These are phyloP conservation scores for Bombylius discolor DNA, from an alignment of 2,888 invertebrate species.

Conservation along the genomic window DNA sequence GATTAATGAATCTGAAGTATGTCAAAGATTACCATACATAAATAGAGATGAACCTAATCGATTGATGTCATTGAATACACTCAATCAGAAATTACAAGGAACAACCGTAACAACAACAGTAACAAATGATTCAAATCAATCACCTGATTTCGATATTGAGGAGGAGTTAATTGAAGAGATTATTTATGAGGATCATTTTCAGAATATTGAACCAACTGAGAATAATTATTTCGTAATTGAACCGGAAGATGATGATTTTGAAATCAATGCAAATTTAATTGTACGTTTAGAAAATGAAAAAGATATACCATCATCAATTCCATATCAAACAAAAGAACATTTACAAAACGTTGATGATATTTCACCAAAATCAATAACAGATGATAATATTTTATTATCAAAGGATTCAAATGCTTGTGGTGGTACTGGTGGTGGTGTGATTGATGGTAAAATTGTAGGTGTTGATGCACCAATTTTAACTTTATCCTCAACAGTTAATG, in stretches of 20 bases:
- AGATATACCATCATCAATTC: background rate
- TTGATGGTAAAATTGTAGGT: too few species aligned
- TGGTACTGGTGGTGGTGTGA: too few species aligned
- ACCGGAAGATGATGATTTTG: constrained; percentile 23
- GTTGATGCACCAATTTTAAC: too few species aligned
- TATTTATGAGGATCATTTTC: constrained; percentile 30
- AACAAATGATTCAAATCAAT: background rate
- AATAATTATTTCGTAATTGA: constrained; percentile 35
- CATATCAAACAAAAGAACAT: too few species aligned
- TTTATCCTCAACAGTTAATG: background rate
- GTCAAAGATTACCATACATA: background rate
- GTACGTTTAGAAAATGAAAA: too few species aligned
- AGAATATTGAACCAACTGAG: constrained; percentile 1
- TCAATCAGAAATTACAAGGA: background rate
- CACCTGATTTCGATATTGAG: constrained; percentile 26
- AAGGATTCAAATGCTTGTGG: too few species aligned
- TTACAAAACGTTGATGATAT: constrained; percentile 6
- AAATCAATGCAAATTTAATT: background rate
- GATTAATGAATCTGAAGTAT: background rate
- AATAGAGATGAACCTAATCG: background rate
- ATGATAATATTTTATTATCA: constrained; percentile 8
- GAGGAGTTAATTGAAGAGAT: constrained; percentile 35
- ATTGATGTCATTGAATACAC: background rate
- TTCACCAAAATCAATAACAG: constrained; percentile 15
- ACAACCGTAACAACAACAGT: background rate